These are phyloP conservation scores for Taurulus bubalis DNA, from an alignment of 2,113 vertebrate species.

Conservation along the genomic window DNA sequence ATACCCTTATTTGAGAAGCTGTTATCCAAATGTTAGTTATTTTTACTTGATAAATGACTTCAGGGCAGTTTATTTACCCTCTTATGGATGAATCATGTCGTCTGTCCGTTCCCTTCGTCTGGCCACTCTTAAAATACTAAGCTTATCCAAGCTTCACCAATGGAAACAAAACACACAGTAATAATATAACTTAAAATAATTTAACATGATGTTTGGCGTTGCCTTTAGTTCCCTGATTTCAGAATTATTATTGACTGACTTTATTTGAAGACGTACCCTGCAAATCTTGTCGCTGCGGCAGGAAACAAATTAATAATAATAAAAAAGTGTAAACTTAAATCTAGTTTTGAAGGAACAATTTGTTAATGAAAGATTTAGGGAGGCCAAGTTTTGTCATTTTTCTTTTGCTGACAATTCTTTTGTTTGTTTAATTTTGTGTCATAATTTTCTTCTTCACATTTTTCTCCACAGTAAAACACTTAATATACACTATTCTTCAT, in stretches of 20 bases:
- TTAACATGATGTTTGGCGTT: not conserved
- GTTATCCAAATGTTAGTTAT: not conserved
- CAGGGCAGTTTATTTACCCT: constrained; percentile 20
- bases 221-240: not conserved
- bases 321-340: not conserved
- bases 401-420: constrained; percentile 28
- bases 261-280: constrained; percentile 1
- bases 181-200: not conserved
- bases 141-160: constrained; percentile 9
- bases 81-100: constrained; percentile 5
- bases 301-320: not conserved
- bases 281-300: not conserved
- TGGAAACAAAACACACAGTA: constrained; percentile 1
- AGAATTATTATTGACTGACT: not conserved
- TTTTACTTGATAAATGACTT: constrained; percentile 8
- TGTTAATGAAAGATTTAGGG: not conserved
- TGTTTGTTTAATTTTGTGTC: constrained; percentile 32
- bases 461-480: constrained; percentile 6
- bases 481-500: not conserved
- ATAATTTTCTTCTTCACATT: constrained; percentile 39
- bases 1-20: not conserved
- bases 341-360: constrained; percentile 6
- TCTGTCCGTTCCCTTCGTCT: not conserved
- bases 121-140: not conserved
- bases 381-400: constrained; percentile 14